Percentiles rank a stretch among this genome's conserved stretches.
Conservation (phyloP, 2,797 vertebrate genomes). For the Dallia pectoralis region DNA sequence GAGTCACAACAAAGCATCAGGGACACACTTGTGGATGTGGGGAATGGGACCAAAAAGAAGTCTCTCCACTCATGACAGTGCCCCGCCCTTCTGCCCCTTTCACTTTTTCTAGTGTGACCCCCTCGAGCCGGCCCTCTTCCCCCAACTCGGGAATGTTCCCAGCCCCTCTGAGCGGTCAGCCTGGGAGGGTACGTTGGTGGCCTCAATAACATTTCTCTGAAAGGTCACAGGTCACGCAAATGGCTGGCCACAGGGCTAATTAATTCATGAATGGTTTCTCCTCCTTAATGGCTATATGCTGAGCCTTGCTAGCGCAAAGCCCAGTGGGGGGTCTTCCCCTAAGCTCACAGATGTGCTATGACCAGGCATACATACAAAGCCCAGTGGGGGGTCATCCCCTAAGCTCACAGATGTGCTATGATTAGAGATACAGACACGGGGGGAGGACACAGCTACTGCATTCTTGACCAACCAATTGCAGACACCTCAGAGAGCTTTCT, state of each 20-base stretch:
- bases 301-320: conserved; percentile 30
- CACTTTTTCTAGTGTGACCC: conserved; percentile 49
- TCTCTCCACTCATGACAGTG: conserved; percentile 50
- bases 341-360: conserved; percentile 40
- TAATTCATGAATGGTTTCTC: conserved; percentile 60
- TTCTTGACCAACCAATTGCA: neutral
- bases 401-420: conserved; percentile 40
- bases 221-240: conserved; percentile 65
- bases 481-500: neutral
- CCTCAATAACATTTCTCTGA: conserved; percentile 62
- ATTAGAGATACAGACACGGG: conserved; percentile 28
- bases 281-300: conserved; percentile 10
- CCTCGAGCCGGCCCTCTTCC: conserved; percentile 44
- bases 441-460: conserved; percentile 18
- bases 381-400: conserved; percentile 57
- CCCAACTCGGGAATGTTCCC: conserved; percentile 61
- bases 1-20: conserved; percentile 56
- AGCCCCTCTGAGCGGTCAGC: conserved; percentile 57
- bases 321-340: conserved; percentile 57
- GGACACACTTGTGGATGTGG: conserved; percentile 63
- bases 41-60: conserved; percentile 47
- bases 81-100: conserved; percentile 32
- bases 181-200: conserved; percentile 46
- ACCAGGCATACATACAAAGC: conserved; percentile 32
- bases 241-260: conserved; percentile 66